Percentiles rank a stretch among this genome's conserved stretches.
Conservation (phyloP, 2,113 vertebrate species). For the Callopanchax toddi region DNA sequence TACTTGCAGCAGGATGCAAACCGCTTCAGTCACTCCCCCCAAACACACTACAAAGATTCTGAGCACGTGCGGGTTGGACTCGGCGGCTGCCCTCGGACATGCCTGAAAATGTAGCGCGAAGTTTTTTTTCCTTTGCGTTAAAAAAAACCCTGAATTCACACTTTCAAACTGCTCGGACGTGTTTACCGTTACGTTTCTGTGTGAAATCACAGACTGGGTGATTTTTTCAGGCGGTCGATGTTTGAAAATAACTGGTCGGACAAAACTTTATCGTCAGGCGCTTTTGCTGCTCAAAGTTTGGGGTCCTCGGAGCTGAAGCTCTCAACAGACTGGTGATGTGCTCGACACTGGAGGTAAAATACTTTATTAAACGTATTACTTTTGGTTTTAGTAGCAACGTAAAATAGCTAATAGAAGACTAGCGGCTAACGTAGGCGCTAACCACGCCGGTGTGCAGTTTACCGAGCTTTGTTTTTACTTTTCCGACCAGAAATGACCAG, state of each 20-base stretch:
- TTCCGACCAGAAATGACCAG: no score
- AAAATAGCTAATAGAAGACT: not conserved
- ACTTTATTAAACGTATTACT: no score
- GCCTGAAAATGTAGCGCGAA: not conserved
- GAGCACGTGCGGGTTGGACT: not conserved
- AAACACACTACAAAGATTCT: not conserved
- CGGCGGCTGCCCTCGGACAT: not conserved
- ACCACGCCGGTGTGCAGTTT: no score
- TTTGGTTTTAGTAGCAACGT: not conserved
- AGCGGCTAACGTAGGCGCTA: not conserved
- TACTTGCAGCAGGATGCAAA: constrained; percentile 67
- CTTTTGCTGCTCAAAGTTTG: not conserved
- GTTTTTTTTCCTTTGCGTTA: not conserved
- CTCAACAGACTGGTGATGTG: not conserved
- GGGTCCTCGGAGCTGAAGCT: constrained; percentile 30
- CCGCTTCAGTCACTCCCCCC: constrained; percentile 27
- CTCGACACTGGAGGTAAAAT: no score
- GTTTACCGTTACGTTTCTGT: no score
- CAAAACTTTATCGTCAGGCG: not conserved
- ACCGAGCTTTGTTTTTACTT: no score
- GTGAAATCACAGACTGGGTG: no score
- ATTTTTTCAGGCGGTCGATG: accelerated
- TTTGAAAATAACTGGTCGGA: not conserved
- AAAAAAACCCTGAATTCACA: not conserved
- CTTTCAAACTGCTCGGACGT: accelerated